Percentiles rank a stretch among this genome's conserved stretches.
Evolutionary conservation across 2,797 vertebrate species (phyloP).

Genomic region (Psittacula echo): DNA sequence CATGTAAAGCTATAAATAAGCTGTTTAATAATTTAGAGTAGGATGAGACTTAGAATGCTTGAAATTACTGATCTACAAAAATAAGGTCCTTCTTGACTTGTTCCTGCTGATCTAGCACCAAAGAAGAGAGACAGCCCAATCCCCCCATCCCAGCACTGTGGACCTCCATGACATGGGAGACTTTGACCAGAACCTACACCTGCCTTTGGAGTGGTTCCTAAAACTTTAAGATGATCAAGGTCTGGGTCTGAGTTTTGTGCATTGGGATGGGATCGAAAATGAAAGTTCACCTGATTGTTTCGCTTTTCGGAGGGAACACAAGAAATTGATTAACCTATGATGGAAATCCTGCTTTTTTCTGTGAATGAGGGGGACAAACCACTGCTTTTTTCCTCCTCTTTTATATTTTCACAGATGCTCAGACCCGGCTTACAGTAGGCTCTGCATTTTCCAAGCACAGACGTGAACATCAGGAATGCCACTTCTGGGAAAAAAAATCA

Average conservation of each 20-base stretch:
- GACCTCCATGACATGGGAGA: not conserved
- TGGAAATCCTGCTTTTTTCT: not conserved
- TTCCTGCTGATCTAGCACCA: not conserved
- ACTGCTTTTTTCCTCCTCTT: not conserved
- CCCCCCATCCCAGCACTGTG: not conserved
- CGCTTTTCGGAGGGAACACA: not conserved
- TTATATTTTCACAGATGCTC: not conserved
- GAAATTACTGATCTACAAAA: not conserved
- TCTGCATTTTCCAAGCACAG: not conserved
- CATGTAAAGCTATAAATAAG: not conserved
- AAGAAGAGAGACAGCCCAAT: not conserved
- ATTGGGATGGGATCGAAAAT: not conserved
- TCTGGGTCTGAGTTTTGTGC: not conserved
- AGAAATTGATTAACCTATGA: not conserved
- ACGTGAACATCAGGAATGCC: not conserved
- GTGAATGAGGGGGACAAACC: not conserved
- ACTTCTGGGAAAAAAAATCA: not conserved
- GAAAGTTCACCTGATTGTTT: not conserved
- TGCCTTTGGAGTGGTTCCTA: not conserved
- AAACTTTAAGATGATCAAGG: not conserved
- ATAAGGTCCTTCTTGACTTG: not conserved
- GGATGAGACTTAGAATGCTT: not conserved
- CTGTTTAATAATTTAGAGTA: not conserved
- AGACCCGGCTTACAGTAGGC: not conserved
- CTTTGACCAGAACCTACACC: not conserved